phyloP scores from a whole-genome alignment of 2,888 invertebrate species.

The Athalia rosae region DNA sequence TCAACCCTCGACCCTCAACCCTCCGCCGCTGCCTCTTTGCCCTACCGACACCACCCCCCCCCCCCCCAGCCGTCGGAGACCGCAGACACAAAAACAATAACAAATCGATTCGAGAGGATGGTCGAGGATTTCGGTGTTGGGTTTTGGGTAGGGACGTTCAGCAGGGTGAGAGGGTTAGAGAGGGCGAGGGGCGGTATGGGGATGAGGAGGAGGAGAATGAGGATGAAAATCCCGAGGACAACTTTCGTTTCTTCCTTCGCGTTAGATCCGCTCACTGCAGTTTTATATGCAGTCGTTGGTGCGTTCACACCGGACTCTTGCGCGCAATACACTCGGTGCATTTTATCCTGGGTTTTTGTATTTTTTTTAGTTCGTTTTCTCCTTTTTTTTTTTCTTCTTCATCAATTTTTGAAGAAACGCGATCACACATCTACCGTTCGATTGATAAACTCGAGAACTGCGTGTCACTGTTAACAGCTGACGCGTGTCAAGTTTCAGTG shows the following conservation, averaged over 20 bases:
- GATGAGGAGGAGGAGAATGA: conserved; percentile 46
- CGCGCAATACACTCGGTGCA: no score
- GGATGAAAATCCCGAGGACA: conserved; percentile 40
- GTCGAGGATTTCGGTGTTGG: conserved; percentile 40
- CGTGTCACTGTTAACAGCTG: no score
- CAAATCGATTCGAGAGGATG: conserved; percentile 70
- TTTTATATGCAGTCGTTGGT: conserved; percentile 52
- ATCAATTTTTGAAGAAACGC: no score
- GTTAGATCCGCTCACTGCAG: conserved; percentile 55
- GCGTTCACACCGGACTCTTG: no score
- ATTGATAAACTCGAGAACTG: no score
- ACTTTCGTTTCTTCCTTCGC: conserved; percentile 28
- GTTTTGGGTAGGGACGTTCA: conserved; percentile 46
- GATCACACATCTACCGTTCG: no score
- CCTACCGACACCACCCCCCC: conserved; percentile 61
- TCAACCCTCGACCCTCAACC: conserved; percentile 49
- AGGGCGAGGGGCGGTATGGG: conserved; percentile 31
- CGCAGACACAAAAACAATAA: conserved; percentile 73
- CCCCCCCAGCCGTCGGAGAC: conserved; percentile 61
- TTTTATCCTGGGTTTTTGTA: no score
- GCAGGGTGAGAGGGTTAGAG: conserved; percentile 1
- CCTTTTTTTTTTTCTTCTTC: no score
- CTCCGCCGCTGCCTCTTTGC: conserved; percentile 49
- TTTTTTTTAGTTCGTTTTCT: no score
- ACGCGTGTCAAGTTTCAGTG: no score